Conservation (phyloP, 2,888 invertebrate genomes). For the Cheilosia impressa region DNA sequence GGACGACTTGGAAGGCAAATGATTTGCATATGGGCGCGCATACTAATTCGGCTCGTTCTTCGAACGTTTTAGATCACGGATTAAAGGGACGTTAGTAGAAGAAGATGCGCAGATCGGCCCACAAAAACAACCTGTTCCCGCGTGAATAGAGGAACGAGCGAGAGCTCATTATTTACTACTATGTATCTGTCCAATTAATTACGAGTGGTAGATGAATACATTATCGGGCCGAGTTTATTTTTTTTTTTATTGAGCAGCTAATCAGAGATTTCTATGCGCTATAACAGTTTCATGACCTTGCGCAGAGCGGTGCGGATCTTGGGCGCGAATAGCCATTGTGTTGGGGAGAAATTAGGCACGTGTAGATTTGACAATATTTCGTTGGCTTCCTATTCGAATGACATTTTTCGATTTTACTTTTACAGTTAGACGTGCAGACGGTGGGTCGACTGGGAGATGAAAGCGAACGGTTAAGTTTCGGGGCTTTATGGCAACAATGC, state of each 20-base stretch:
- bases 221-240: conserved; percentile 51
- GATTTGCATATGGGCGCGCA: conserved; percentile 48
- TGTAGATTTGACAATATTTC: conserved; percentile 21
- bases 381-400: background rate
- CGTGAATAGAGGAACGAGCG: conserved; percentile 33
- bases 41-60: conserved; percentile 45
- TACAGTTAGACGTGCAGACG: conserved; percentile 27
- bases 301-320: conserved; percentile 41
- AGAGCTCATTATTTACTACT: conserved; percentile 61
- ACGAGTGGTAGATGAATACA: conserved; percentile 69
- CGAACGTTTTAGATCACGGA: conserved; percentile 49
- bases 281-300: conserved; percentile 70
- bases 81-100: conserved; percentile 11
- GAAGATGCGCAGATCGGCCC: conserved; percentile 41
- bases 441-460: background rate
- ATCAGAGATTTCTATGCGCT: conserved; percentile 60
- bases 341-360: conserved; percentile 63
- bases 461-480: background rate
- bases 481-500: background rate
- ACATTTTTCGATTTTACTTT: conserved; percentile 31
- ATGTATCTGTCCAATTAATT: conserved; percentile 70
- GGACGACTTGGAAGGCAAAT: conserved; percentile 34
- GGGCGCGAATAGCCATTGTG: conserved; percentile 19
- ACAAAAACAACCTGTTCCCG: conserved; percentile 61
- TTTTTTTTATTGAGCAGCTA: conserved; percentile 63